Evolutionary conservation across 2,797 vertebrate genomes (phyloP).

Genomic region (Cryptoblepharus egeriae): DNA sequence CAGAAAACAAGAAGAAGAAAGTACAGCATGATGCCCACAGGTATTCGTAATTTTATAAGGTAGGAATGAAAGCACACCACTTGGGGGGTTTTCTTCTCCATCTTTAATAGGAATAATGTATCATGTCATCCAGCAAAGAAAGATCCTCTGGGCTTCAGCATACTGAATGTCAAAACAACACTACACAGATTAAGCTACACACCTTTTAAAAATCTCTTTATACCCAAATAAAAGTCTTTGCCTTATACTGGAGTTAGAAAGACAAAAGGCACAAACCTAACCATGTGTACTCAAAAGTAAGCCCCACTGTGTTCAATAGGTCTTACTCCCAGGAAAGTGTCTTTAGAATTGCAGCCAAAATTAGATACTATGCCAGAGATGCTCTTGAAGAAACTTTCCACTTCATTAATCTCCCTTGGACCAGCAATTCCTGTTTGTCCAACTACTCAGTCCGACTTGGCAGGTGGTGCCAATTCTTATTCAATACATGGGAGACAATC

Average conservation of each 20-base stretch:
- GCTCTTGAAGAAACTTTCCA: slow-evolving; percentile 50
- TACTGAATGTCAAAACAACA: not conserved
- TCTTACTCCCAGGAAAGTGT: too few relatives aligned
- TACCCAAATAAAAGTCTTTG: not conserved
- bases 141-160: not conserved
- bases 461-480: slow-evolving; percentile 51
- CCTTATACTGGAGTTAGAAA: slow-evolving; percentile 9
- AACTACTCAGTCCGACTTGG: slow-evolving; percentile 55
- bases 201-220: fast-evolving
- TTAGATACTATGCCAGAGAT: slow-evolving; percentile 47
- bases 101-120: not conserved
- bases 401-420: slow-evolving; percentile 63
- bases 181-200: fast-evolving
- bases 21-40: not conserved
- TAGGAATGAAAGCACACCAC: slow-evolving; percentile 3
- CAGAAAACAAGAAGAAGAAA: not conserved
- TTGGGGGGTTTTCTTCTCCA: not conserved
- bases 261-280: too few relatives aligned
- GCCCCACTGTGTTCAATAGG: too few relatives aligned
- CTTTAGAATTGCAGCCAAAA: too few relatives aligned
- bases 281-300: too few relatives aligned
- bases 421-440: slow-evolving; percentile 43
- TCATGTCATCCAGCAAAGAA: not conserved
- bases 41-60: not conserved
- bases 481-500: slow-evolving; percentile 35